A percentile compares a stretch with the other conserved stretches of the same genome.
phyloP scores from a whole-genome alignment of 2,113 vertebrate genomes.

The Nibea albiflora region DNA sequence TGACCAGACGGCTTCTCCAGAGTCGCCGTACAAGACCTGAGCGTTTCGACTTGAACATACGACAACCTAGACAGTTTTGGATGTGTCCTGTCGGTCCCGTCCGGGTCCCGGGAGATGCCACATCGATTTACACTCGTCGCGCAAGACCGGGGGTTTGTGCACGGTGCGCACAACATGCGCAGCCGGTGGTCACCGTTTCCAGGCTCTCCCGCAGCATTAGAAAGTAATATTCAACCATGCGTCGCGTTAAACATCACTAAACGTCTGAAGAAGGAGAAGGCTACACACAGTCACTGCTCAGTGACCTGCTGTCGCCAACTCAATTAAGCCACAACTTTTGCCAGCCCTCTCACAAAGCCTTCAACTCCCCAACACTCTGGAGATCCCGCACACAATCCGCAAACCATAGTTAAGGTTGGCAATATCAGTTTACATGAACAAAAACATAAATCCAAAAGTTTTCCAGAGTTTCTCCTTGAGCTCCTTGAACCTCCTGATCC shows the following conservation, averaged over 20 bases:
- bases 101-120: slow-evolving; percentile 76
- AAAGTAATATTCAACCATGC: slow-evolving; percentile 56
- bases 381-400: slow-evolving; percentile 51
- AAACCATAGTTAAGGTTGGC: slow-evolving; percentile 58
- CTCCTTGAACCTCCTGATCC: slow-evolving; percentile 55
- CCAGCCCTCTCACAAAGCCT: slow-evolving; percentile 42
- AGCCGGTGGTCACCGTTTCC: slow-evolving; percentile 75
- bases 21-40: slow-evolving; percentile 97
- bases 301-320: slow-evolving; percentile 65
- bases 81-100: slow-evolving; percentile 80
- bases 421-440: slow-evolving; percentile 17
- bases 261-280: slow-evolving; percentile 36
- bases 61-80: slow-evolving; percentile 85
- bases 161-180: slow-evolving; percentile 78
- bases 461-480: slow-evolving; percentile 55
- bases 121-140: slow-evolving; percentile 76
- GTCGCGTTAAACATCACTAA: slow-evolving; percentile 65
- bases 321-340: slow-evolving; percentile 65
- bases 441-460: slow-evolving; percentile 52
- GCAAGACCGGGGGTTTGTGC: slow-evolving; percentile 72
- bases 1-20: slow-evolving; percentile 95
- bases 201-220: slow-evolving; percentile 80
- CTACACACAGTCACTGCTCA: slow-evolving; percentile 54
- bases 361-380: slow-evolving; percentile 52
- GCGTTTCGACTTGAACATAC: slow-evolving; percentile 98